phyloP scores from a whole-genome alignment of 2,797 vertebrate genomes.

The Notolepis coatsorum region DNA sequence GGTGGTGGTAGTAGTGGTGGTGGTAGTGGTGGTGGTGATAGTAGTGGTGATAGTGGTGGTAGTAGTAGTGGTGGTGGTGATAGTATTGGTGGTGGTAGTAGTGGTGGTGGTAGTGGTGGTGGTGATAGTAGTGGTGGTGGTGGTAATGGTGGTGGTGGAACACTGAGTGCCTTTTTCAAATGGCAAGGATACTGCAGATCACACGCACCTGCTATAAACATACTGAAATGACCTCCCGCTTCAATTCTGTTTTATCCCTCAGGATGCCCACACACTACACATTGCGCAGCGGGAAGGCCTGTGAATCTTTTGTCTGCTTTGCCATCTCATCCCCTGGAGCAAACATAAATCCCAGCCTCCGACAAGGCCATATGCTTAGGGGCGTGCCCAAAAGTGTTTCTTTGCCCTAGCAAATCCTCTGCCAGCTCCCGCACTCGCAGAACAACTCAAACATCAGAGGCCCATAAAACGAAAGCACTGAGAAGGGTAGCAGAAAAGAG shows the following conservation, averaged over 20 bases:
- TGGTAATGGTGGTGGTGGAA: no score
- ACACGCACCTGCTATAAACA: constrained; percentile 3
- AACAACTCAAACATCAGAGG: constrained; percentile 50
- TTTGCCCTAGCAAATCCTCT: constrained; percentile 29
- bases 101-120: no score
- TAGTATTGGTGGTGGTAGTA: no score
- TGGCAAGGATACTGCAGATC: not conserved
- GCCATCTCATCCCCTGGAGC: constrained; percentile 7
- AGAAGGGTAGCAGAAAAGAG: constrained; percentile 17
- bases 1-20: no score
- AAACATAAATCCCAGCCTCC: constrained; percentile 30
- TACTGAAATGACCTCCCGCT: not conserved
- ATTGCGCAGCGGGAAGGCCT: not conserved
- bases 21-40: no score
- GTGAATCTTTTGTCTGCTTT: not conserved
- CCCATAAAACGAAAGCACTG: constrained; percentile 28
- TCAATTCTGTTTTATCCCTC: not conserved
- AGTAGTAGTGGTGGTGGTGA: no score
- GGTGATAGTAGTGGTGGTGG: no score
- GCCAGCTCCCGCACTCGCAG: constrained; percentile 5
- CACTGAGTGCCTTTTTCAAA: no score
- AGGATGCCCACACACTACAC: not conserved
- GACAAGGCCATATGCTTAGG: constrained; percentile 51
- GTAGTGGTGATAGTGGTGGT: no score
- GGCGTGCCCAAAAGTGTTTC: constrained; percentile 11